phyloP scores from a whole-genome alignment of 2,888 invertebrate species.

The Callimorpha dominula region DNA sequence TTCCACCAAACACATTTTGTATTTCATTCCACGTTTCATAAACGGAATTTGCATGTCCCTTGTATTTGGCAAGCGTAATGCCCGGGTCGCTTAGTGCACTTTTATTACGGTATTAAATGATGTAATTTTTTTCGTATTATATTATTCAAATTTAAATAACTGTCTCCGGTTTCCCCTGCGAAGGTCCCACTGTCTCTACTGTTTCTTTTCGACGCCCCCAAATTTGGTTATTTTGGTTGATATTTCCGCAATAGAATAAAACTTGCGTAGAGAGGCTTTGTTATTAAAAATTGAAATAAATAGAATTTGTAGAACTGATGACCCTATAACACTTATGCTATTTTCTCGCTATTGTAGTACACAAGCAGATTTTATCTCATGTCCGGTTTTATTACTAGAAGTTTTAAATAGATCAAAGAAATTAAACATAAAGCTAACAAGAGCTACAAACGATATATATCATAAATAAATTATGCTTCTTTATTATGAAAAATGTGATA shows the following conservation, averaged over 20 bases:
- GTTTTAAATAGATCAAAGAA: slow-evolving; percentile 26
- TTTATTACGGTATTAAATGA: slow-evolving; percentile 88
- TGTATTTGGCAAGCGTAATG: slow-evolving; percentile 84
- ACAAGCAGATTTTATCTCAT: slow-evolving; percentile 12
- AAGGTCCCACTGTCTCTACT: slow-evolving; percentile 77
- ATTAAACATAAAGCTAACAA: slow-evolving; percentile 17
- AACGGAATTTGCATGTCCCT: slow-evolving; percentile 83
- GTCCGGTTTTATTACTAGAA: slow-evolving; percentile 18
- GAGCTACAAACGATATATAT: slow-evolving; percentile 13
- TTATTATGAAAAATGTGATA: slow-evolving; percentile 16
- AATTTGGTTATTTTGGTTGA: slow-evolving; percentile 83
- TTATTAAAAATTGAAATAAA: background rate
- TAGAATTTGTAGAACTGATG: background rate
- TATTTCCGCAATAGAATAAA: slow-evolving; percentile 69
- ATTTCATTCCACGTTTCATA: slow-evolving; percentile 87
- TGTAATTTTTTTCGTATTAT: slow-evolving; percentile 88
- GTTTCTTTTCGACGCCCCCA: slow-evolving; percentile 82
- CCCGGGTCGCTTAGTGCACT: slow-evolving; percentile 86
- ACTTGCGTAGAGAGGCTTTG: slow-evolving; percentile 56
- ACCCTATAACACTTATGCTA: background rate
- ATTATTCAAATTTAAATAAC: slow-evolving; percentile 88
- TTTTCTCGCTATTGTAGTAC: slow-evolving; percentile 10
- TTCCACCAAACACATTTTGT: slow-evolving; percentile 82
- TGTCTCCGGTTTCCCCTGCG: slow-evolving; percentile 85
- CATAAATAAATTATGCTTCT: slow-evolving; percentile 19